phyloP scores from a whole-genome alignment of 2,888 invertebrate species.

The Ennomos quercinarius region DNA sequence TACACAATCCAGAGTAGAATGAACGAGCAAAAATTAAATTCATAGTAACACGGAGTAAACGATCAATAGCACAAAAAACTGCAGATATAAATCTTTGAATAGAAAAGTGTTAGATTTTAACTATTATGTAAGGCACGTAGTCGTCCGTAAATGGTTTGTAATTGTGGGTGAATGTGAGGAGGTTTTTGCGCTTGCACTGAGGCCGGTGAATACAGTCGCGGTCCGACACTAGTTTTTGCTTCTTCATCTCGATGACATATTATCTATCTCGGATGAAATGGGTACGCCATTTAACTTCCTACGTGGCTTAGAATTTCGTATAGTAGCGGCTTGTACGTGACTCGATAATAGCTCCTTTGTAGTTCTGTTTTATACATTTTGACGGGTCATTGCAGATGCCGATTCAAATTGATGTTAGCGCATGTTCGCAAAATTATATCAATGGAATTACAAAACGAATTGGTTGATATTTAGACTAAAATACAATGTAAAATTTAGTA shows the following conservation, averaged over 20 bases:
- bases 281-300: constrained; percentile 42
- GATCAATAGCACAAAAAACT: constrained; percentile 34
- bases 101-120: constrained; percentile 68
- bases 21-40: constrained; percentile 17
- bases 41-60: constrained; percentile 25
- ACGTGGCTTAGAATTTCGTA: constrained; percentile 34
- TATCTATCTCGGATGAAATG: constrained; percentile 45
- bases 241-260: constrained; percentile 74
- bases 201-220: constrained; percentile 70
- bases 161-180: constrained; percentile 73
- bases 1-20: constrained; percentile 12
- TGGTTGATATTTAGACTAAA: no score
- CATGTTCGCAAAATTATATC: no score
- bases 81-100: constrained; percentile 50
- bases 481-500: no score
- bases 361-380: constrained; percentile 26
- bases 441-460: no score
- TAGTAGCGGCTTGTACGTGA: constrained; percentile 35
- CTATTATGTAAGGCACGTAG: constrained; percentile 74
- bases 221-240: constrained; percentile 76
- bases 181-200: constrained; percentile 60
- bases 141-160: constrained; percentile 78
- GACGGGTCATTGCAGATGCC: constrained; percentile 6
- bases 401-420: neutral
- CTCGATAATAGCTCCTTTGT: constrained; percentile 32